These are phyloP conservation scores for Tenthredo scrophulariae DNA, from an alignment of 2,888 invertebrate species.

Conservation along the genomic window DNA sequence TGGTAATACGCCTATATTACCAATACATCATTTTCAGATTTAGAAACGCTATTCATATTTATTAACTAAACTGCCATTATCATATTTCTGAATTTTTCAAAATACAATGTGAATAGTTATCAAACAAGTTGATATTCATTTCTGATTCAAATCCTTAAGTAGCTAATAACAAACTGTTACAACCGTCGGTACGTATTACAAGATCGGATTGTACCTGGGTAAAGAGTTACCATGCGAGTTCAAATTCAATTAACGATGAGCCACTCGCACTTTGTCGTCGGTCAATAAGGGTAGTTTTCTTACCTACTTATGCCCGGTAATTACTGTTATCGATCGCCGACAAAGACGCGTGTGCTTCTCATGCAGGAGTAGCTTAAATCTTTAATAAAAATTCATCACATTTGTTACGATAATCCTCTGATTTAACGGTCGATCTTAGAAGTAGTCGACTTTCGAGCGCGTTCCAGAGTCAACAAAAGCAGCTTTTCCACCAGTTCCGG, in stretches of 20 bases:
- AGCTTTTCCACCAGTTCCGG: neutral
- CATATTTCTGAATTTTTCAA: neutral
- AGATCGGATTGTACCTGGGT: too few relatives aligned
- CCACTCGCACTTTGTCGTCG: neutral
- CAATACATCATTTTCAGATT: neutral
- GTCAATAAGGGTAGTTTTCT: neutral
- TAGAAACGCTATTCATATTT: neutral
- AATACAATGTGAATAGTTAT: neutral
- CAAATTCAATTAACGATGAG: too few relatives aligned
- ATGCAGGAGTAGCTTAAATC: neutral
- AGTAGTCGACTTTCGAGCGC: neutral
- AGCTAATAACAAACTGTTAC: too few relatives aligned
- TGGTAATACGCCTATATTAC: neutral
- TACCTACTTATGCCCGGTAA: neutral
- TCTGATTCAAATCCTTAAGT: neutral
- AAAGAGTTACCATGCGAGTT: too few relatives aligned
- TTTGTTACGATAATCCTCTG: neutral
- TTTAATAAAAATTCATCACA: neutral
- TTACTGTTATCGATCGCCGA: neutral
- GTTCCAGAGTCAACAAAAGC: neutral
- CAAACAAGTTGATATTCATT: neutral
- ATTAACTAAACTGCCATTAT: neutral
- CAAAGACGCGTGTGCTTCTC: neutral
- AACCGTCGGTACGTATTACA: too few relatives aligned
- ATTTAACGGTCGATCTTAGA: neutral